These are phyloP conservation scores for Albula goreensis DNA, from an alignment of 2,113 vertebrate genomes.

Conservation along the genomic window DNA sequence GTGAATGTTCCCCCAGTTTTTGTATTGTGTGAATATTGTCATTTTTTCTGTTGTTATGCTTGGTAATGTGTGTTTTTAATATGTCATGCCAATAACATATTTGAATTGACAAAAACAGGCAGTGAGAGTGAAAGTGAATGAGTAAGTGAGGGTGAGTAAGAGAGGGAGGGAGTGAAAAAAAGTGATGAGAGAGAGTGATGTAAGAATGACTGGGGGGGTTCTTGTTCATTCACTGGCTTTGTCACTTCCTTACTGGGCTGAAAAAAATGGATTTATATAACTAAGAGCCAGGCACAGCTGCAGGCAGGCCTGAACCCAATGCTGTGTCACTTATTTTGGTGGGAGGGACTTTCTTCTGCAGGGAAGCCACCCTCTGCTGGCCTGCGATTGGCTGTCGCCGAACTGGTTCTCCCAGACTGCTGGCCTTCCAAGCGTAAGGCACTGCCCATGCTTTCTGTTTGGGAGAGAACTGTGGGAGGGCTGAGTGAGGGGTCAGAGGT, in stretches of 20 bases:
- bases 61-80: too few relatives aligned
- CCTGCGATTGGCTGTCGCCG: constrained; percentile 52
- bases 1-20: too few relatives aligned
- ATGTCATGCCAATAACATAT: too few relatives aligned
- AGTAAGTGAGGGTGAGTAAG: not conserved
- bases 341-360: not conserved
- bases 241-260: constrained; percentile 54
- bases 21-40: too few relatives aligned
- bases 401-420: constrained; percentile 10
- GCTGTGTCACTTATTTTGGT: constrained; percentile 46
- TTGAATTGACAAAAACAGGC: too few relatives aligned
- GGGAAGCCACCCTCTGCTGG: constrained; percentile 45
- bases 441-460: too few relatives aligned
- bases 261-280: constrained; percentile 60
- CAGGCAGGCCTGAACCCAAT: constrained; percentile 64
- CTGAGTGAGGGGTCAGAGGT: constrained; percentile 65
- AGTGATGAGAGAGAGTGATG: constrained; percentile 15
- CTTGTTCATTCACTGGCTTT: constrained; percentile 49
- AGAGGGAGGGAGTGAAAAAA: not conserved
- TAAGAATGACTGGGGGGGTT: constrained; percentile 31
- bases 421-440: constrained; percentile 50
- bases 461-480: constrained; percentile 26
- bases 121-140: not conserved
- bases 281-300: constrained; percentile 39
- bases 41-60: too few relatives aligned